A percentile compares a stretch with the other conserved stretches of the same genome.
Evolutionary conservation across 1,140 invertebrate genomes (phyloP).

Genomic region (Drosophila micromelanica): DNA sequence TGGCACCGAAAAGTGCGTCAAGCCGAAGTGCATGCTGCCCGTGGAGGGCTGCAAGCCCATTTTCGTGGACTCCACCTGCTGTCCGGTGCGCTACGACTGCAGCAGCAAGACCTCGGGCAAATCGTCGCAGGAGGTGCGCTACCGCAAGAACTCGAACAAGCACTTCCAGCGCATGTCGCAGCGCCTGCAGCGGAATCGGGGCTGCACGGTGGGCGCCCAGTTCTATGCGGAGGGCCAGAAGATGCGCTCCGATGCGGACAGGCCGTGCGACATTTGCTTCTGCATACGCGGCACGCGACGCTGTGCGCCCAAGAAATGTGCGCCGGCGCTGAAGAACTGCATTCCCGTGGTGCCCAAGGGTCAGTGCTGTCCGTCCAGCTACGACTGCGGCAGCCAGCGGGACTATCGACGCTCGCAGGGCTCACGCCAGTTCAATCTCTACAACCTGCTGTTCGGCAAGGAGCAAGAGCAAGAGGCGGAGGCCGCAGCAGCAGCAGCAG

Average conservation of each 20-base stretch:
- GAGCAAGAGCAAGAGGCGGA: constrained; percentile 61
- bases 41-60: constrained; percentile 89
- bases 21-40: constrained; percentile 92
- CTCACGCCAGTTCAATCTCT: constrained; percentile 80
- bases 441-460: constrained; percentile 79
- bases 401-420: constrained; percentile 63
- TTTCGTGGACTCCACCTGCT: constrained; percentile 91
- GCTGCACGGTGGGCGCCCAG: constrained; percentile 88
- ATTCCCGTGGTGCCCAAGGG: constrained; percentile 90
- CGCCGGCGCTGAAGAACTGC: constrained; percentile 90
- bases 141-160: constrained; percentile 74
- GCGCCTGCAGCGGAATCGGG: constrained; percentile 73
- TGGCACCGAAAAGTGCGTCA: constrained; percentile 91
- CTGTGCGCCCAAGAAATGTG: constrained; percentile 91
- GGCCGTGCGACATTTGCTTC: constrained; percentile 91
- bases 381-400: constrained; percentile 89
- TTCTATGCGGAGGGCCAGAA: constrained; percentile 90
- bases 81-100: constrained; percentile 93
- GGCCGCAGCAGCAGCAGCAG: constrained; percentile 22
- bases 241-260: constrained; percentile 87
- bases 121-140: constrained; percentile 74
- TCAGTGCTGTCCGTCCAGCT: constrained; percentile 93
- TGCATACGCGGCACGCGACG: constrained; percentile 90
- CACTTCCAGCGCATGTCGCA: constrained; percentile 78
- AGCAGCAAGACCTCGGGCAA: constrained; percentile 85